Evolutionary conservation across 37 sponge, comb jelly and placozoan genomes (phyloP).

Genomic region (Amphimedon queenslandica): DNA sequence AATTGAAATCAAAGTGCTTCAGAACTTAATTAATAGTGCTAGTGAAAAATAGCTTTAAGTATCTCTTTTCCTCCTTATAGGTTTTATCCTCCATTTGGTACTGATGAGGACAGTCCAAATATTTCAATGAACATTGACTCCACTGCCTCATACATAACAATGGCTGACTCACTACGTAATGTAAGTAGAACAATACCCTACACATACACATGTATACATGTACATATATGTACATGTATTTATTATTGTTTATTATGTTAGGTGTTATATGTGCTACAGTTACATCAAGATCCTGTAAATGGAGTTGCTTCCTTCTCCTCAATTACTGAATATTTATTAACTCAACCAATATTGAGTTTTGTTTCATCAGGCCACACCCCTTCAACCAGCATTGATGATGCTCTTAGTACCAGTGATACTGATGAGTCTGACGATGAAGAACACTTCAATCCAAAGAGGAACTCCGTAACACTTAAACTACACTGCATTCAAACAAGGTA

Average conservation of each 20-base stretch:
- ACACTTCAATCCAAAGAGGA: conserved; percentile 41
- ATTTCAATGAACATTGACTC: conserved; percentile 61
- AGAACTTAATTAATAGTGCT: too few species aligned
- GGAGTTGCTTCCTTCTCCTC: conserved; percentile 69
- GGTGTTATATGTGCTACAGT: conserved; percentile 67
- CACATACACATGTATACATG: background rate
- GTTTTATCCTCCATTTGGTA: background rate
- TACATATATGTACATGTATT: background rate
- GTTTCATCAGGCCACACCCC: conserved; percentile 33
- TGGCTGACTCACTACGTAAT: conserved; percentile 64
- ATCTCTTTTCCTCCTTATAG: background rate
- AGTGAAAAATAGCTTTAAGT: too few species aligned
- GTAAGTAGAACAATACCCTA: conserved; percentile 39
- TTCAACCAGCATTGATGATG: too few species aligned
- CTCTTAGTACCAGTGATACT: background rate
- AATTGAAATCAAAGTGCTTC: too few species aligned
- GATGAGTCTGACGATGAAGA: conserved; percentile 31
- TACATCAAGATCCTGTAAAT: conserved; percentile 19
- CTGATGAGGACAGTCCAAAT: conserved; percentile 23
- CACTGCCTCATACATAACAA: conserved; percentile 69
- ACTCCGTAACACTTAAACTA: conserved; percentile 41
- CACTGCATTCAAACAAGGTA: conserved; percentile 70
- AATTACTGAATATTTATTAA: conserved; percentile 71
- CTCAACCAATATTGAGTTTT: conserved; percentile 84
- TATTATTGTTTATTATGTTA: background rate